These are phyloP conservation scores for Drosophila pseudoobscura DNA, from an alignment of 1,140 invertebrate genomes.

Conservation along the genomic window DNA sequence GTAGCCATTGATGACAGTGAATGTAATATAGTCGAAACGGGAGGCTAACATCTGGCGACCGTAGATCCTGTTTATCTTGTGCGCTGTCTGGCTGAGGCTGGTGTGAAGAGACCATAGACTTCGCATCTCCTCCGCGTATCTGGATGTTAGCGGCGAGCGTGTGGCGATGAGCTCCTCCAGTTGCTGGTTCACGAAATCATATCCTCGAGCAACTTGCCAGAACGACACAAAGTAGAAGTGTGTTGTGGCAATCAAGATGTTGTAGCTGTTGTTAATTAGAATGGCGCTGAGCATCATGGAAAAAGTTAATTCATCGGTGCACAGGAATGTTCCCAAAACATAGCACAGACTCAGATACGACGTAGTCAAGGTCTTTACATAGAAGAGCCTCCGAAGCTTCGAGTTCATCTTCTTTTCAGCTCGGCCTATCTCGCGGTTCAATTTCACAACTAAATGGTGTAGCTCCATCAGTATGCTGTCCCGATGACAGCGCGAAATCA, in stretches of 20 bases:
- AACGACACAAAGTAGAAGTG: constrained; percentile 46
- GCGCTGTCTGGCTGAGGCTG: constrained; percentile 5
- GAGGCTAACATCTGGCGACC: constrained; percentile 33
- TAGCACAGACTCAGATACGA: background rate
- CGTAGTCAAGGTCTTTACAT: background rate
- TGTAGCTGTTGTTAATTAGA: constrained; percentile 5
- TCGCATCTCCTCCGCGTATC: constrained; percentile 16
- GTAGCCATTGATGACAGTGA: constrained; percentile 32
- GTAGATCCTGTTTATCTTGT: constrained; percentile 37
- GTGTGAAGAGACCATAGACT: constrained; percentile 45
- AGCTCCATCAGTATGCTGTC: constrained; percentile 19
- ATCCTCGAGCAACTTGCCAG: constrained; percentile 48
- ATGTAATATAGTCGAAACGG: constrained; percentile 42
- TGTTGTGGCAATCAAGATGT: constrained; percentile 19
- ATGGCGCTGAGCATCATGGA: background rate
- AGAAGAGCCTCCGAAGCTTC: constrained; percentile 1
- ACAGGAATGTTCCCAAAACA: background rate
- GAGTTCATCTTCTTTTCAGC: background rate
- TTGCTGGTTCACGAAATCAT: constrained; percentile 31
- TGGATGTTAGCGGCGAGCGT: too few species aligned
- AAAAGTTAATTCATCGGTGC: too few species aligned
- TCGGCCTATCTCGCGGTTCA: constrained; percentile 2
- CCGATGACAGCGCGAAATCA: constrained; percentile 6
- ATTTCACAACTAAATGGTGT: background rate
- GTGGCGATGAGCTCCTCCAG: constrained; percentile 14